Percentiles rank a stretch among this genome's conserved stretches.
These are phyloP conservation scores for Eulemur rubriventer DNA, from an alignment of 2,797 vertebrate species.

Conservation along the genomic window DNA sequence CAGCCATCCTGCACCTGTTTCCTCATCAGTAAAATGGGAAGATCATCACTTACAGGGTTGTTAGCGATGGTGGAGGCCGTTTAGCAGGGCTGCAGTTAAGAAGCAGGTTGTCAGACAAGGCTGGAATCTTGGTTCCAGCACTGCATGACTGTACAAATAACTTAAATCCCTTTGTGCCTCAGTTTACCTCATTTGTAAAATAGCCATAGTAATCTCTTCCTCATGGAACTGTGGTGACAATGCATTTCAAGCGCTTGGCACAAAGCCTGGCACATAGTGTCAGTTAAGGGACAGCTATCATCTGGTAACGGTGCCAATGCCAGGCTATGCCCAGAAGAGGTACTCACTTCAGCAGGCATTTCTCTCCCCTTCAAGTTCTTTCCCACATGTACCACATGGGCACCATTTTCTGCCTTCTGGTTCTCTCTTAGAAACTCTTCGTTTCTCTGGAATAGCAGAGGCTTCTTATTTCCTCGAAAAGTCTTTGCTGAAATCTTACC, in stretches of 20 bases:
- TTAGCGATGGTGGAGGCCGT: background rate
- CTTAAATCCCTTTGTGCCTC: background rate
- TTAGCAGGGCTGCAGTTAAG: background rate
- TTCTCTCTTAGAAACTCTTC: background rate
- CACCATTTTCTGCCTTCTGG: background rate
- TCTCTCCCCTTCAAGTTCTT: background rate
- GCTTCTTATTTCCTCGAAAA: background rate
- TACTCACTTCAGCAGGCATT: background rate
- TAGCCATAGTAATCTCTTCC: background rate
- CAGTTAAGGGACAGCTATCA: background rate
- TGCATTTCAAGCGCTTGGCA: background rate
- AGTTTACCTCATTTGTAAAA: background rate
- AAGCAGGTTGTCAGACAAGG: background rate
- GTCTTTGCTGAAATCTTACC: conserved; percentile 3
- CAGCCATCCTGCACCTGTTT: background rate
- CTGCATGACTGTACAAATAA: background rate
- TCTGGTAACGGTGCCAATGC: background rate
- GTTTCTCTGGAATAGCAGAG: background rate
- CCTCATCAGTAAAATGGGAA: background rate
- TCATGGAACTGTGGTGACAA: background rate
- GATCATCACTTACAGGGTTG: background rate
- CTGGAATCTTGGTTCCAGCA: background rate
- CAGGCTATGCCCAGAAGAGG: background rate
- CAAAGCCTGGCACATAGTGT: too few species aligned
- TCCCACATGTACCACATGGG: accelerated